Base-by-base conservation (phyloP, 2,113 vertebrate genomes). In the Coregonus clupeaformis region DNA sequence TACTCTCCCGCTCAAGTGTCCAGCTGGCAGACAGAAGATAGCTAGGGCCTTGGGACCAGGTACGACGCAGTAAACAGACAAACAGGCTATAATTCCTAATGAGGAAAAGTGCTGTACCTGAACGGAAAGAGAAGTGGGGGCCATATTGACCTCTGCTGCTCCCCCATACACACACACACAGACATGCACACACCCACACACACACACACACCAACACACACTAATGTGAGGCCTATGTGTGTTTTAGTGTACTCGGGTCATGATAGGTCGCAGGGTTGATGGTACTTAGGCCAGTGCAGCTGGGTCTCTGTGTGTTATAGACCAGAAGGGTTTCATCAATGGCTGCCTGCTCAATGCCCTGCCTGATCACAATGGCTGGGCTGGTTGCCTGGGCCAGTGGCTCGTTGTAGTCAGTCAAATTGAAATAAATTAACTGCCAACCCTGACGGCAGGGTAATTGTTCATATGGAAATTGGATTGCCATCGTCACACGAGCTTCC, bases 361-460 rank as follows among this genome's bases (percentile, higher is more conserved):
- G 68, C 80, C 79, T 76, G 78, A 80, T 80, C 71, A 86, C 88
- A 86, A 85, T 84, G 87, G 81, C 89, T 69, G 25, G 64, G 77
- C 80, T 77, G 69, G 72, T 69, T 76, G 79, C 86, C 85, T 78
- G 74, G 83, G 81, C 55, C 81, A 62, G 75, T 65, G 75, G 74
- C 78, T 85, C 79, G 6, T 84, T 71, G 75, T 49, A 86, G 87
- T 92, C 88, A 86, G 85, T 92, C 91, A 90, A 90, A 91, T 92
- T 90, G 90, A 93, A 93, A 92, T 90, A 92, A 93, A 93, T 92
- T 87, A 93, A 92, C 82, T 91, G 92, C 88, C 92, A 89, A 78
- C 80, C 76, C 84, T 87, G 89, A 90, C 88, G 77, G 85, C 80
- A 68, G 87, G 82, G 92, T 92, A 91, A 92, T 93, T 93, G 90